Base-by-base conservation (phyloP, 1,140 invertebrate genomes). In the Drosophila subpulchrella region DNA sequence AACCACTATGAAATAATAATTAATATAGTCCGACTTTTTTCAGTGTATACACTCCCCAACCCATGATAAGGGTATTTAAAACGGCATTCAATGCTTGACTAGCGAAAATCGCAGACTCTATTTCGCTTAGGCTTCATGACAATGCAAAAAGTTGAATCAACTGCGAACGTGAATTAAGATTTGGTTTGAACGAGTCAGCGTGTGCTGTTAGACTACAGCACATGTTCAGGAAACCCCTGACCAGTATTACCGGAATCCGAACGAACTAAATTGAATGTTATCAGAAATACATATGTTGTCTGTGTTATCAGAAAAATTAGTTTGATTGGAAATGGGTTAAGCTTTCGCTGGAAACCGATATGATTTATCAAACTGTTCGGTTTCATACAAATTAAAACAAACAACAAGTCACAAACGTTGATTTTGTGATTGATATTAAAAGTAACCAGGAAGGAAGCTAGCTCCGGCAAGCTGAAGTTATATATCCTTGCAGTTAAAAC, bases 111-210 rank as follows among this genome's bases (percentile, higher is more conserved):
- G 24, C 10, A 8, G 10, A 15, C 6, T 10, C 12, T 24, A 7
- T 66, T 50, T 46, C 10, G 67, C 63, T 70, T 36, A 57, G 41
- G 2, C 0, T 27, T 8, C 34, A 20, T 71, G 67, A 71, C 63
- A 47, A 3, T 38, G 36, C 67, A 57, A 48, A 39, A 71, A 13
- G 0, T 30, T 24, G 11, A 36, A 68, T 56, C 32, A 66, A 32
- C 13, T 10, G 24, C 15, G 20, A 36, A 12, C 27, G 30, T 7
- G 32, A 54, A 6, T 30, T 7, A 1, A 6, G 13, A 38, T 46
- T 46, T n/a, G 3, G 17, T 34, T 56, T 55, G 27, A 38, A 20
- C 34, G 0, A 68, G 67, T 70, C 50, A 57, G 50, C 63, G 51
- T 71, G 65, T 11, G 50, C 17, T 15, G 34, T 15, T 24, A 27